A percentile compares a stretch with the other conserved stretches of the same genome.
Conservation (phyloP, 1,140 invertebrate species). For the Apis mellifera region Amel_HAv3.1 CM009933.2:7230501-7231000, state of each 20-base stretch:
- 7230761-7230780: constrained; percentile 32
- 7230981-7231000: background rate
- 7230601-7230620: no score
- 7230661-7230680: no score
- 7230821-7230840: constrained; percentile 38
- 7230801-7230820: constrained; percentile 42
- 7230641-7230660: no score
- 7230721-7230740: background rate
- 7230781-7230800: constrained; percentile 7
- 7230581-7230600: no score
- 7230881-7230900: constrained; percentile 35
- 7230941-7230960: constrained; percentile 36
- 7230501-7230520: no score
- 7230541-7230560: no score
- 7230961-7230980: constrained; percentile 23
- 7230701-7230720: constrained; percentile 10
- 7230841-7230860: constrained; percentile 34
- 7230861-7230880: constrained; percentile 47
- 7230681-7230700: background rate
- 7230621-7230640: no score
- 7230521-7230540: no score
- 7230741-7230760: constrained; percentile 21
- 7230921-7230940: constrained; percentile 45
- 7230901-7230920: constrained; percentile 19
- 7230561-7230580: no score